Conservation (phyloP, 2,888 invertebrate genomes). For the Athalia cordata region DNA sequence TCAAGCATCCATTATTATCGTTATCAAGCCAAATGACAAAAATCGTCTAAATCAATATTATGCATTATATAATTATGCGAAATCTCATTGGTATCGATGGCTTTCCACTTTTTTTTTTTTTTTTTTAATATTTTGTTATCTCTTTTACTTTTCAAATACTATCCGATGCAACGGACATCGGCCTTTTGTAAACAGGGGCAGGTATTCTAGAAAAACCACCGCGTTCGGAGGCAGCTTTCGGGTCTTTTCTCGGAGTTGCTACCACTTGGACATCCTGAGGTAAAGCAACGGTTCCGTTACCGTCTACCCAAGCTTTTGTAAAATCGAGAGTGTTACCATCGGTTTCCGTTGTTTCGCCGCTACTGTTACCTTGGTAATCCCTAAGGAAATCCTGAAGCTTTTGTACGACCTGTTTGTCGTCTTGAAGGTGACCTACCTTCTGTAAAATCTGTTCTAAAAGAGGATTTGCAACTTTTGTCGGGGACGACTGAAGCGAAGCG, state of each 20-base stretch:
- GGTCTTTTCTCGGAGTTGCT: slow-evolving; percentile 76
- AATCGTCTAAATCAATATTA: background rate
- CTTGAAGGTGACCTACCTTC: slow-evolving; percentile 83
- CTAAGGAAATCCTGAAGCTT: slow-evolving; percentile 84
- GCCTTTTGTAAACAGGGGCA: slow-evolving; percentile 73
- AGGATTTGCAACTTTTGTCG: slow-evolving; percentile 79
- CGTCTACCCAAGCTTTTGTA: slow-evolving; percentile 84
- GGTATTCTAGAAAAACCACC: slow-evolving; percentile 75
- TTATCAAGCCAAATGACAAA: slow-evolving; percentile 33
- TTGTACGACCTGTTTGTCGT: slow-evolving; percentile 83
- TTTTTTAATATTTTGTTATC: background rate
- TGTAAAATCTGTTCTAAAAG: slow-evolving; percentile 83
- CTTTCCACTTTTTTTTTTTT: background rate
- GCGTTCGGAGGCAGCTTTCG: slow-evolving; percentile 72
- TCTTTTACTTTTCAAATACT: slow-evolving; percentile 60
- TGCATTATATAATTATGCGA: background rate
- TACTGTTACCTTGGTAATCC: slow-evolving; percentile 74
- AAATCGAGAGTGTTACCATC: slow-evolving; percentile 81
- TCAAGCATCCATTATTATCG: slow-evolving; percentile 46
- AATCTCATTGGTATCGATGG: background rate
- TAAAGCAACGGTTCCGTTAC: slow-evolving; percentile 79
- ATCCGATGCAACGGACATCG: slow-evolving; percentile 68
- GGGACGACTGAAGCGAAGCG: slow-evolving; percentile 78
- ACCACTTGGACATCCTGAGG: slow-evolving; percentile 65
- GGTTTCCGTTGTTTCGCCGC: slow-evolving; percentile 61